A percentile compares a stretch with the other conserved stretches of the same genome.
Conservation (phyloP, 2,888 invertebrate genomes). For the Bombylius discolor region DNA sequence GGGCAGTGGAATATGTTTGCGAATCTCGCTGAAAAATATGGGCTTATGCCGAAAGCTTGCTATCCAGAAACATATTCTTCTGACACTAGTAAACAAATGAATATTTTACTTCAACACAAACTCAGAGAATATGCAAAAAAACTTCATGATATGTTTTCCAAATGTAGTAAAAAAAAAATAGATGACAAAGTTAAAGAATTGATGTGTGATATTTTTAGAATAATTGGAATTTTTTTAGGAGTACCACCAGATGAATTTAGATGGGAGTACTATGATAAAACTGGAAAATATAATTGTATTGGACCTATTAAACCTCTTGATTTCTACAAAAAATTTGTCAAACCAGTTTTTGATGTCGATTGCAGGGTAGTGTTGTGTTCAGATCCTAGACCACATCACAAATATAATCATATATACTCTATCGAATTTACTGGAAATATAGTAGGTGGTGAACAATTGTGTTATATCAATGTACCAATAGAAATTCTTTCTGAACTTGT, state of each 20-base stretch:
- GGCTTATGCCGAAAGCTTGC: constrained; percentile 76
- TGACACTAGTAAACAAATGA: constrained; percentile 19
- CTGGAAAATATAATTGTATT: constrained; percentile 56
- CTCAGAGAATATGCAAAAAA: constrained; percentile 65
- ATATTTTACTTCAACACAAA: constrained; percentile 53
- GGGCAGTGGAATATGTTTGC: constrained; percentile 83
- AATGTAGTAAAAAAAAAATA: constrained; percentile 49
- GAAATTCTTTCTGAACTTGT: constrained; percentile 62
- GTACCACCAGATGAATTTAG: constrained; percentile 66
- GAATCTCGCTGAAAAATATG: constrained; percentile 75
- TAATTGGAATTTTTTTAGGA: constrained; percentile 71
- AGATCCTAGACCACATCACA: no score
- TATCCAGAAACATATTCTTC: constrained; percentile 75
- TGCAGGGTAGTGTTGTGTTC: constrained; percentile 48
- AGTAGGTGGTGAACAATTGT: constrained; percentile 61
- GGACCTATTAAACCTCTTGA: constrained; percentile 65
- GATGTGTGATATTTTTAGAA: constrained; percentile 62
- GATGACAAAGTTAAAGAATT: constrained; percentile 51
- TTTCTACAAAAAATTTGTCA: constrained; percentile 68
- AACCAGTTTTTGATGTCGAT: constrained; percentile 64
- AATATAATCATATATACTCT: constrained; percentile 43
- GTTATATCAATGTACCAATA: constrained; percentile 80
- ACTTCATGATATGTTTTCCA: constrained; percentile 43
- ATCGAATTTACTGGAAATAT: constrained; percentile 82
- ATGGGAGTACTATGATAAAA: constrained; percentile 77